Evolutionary conservation across 2,888 invertebrate species (phyloP).

Genomic region (Pemphredon lugubris): DNA sequence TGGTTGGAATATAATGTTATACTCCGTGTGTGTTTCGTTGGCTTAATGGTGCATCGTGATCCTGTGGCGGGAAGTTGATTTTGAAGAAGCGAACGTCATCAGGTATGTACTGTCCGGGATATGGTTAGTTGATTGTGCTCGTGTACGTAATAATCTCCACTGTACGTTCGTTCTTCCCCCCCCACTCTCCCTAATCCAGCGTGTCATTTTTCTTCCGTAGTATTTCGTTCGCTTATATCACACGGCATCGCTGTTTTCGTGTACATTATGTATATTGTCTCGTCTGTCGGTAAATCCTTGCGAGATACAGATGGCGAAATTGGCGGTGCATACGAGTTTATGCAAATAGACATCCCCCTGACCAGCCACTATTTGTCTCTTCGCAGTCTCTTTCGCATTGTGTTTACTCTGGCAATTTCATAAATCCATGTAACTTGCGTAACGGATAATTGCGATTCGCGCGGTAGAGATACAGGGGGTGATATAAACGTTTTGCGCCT

Average conservation of each 20-base stretch:
- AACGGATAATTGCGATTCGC: constrained; percentile 35
- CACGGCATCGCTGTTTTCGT: constrained; percentile 36
- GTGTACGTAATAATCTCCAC: no score
- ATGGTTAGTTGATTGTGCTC: no score
- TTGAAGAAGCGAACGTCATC: constrained; percentile 38
- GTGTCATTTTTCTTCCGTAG: constrained; percentile 5
- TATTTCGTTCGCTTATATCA: constrained; percentile 33
- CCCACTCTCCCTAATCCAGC: constrained; percentile 9
- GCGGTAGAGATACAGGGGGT: constrained; percentile 9
- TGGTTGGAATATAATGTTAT: constrained; percentile 32
- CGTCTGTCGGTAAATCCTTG: constrained; percentile 6
- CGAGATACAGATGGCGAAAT: constrained; percentile 35
- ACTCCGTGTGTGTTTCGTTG: constrained; percentile 13
- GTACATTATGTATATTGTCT: constrained; percentile 14
- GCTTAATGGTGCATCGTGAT: constrained; percentile 18
- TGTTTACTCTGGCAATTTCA: constrained; percentile 38
- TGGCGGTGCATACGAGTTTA: constrained; percentile 38
- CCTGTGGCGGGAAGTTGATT: constrained; percentile 41
- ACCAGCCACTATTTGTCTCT: constrained; percentile 13
- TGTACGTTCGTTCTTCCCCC: no score
- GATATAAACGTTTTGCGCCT: neutral
- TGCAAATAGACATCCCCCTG: constrained; percentile 34
- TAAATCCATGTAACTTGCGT: constrained; percentile 34
- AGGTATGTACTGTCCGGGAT: no score
- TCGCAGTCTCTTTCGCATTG: constrained; percentile 16